Conservation (phyloP, 2,888 invertebrate genomes). For the Agrochola lota region DNA sequence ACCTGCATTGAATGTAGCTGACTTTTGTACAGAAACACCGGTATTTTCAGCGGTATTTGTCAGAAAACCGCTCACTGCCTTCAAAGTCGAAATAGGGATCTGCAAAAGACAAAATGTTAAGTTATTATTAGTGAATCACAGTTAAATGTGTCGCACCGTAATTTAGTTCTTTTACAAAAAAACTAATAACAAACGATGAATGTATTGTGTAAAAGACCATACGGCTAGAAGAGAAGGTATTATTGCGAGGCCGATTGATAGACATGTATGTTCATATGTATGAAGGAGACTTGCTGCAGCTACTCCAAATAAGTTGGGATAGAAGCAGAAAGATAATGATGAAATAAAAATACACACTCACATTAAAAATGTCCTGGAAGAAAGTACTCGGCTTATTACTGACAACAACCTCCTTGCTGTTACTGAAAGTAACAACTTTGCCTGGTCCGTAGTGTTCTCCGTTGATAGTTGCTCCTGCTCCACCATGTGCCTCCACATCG, state of each 20-base stretch:
- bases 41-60: constrained; percentile 88
- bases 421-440: constrained; percentile 57
- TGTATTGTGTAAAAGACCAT: not conserved
- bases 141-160: not conserved
- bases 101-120: constrained; percentile 75
- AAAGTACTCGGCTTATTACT: constrained; percentile 74
- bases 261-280: not conserved
- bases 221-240: not conserved
- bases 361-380: constrained; percentile 92
- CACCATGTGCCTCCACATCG: constrained; percentile 71
- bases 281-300: not conserved
- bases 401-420: constrained; percentile 44
- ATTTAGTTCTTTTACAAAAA: not conserved
- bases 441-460: constrained; percentile 69
- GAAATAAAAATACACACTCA: constrained; percentile 77
- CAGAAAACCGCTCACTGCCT: constrained; percentile 91
- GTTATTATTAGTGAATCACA: not conserved
- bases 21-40: constrained; percentile 84
- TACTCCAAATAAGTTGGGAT: not conserved
- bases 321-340: not conserved
- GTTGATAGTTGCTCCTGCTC: constrained; percentile 60
- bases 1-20: constrained; percentile 81
- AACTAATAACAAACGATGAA: not conserved
- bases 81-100: constrained; percentile 92
- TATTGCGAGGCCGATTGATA: not conserved